Base-by-base conservation (phyloP, 2,797 vertebrate genomes). In the Odontamblyopus lacepedii region DNA sequence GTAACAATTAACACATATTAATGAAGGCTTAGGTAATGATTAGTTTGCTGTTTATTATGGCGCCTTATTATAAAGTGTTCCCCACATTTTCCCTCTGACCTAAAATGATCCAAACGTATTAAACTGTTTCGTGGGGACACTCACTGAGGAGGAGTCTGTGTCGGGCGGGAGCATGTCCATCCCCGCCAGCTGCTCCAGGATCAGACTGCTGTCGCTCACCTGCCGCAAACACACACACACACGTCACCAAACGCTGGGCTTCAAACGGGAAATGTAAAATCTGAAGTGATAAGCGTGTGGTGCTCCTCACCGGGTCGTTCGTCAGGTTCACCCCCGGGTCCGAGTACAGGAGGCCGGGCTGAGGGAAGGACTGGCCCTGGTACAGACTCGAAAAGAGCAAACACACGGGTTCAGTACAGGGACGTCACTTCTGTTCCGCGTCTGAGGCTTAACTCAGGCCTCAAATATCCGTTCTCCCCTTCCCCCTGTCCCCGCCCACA, bases 271-370 rank as follows among this genome's bases (percentile, higher is more conserved):
- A 23, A 41, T 41, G 3, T 9, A 15, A 19, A n/a, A 5, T 6
- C 13, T 23, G 26, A 23, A 38, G 8, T 38, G 35, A 8, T 38
- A 9, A 9, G 7, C 1, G 0, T 2, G 35, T 2, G 35, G 2
- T 9, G 51, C 13, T 38, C 70, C 92, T 94, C 83, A 98, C 97
- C 96, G 98, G 96, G 89, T 98, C 97, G 60, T 94, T 90, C 84
- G 94, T 95, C 92, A 97, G 93, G 94, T 94, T 98, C 95, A 98
- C 95, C 93, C 6, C 78, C 79, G 53, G n/a, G 19, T 62, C 94
- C 87, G 90, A 95, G 93, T 97, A 99, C 91, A 98, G 95, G 89
- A 94, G 94, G 81, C 85, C 94, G 78, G 95, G 89, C 84, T 97
- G 97, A 70, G 95, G 68, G 72, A 87, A 93, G 63, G 88, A 78